Percentiles rank a stretch among this genome's conserved stretches.
phyloP scores from a whole-genome alignment of 2,888 invertebrate genomes.

The Folsomia candida region DNA sequence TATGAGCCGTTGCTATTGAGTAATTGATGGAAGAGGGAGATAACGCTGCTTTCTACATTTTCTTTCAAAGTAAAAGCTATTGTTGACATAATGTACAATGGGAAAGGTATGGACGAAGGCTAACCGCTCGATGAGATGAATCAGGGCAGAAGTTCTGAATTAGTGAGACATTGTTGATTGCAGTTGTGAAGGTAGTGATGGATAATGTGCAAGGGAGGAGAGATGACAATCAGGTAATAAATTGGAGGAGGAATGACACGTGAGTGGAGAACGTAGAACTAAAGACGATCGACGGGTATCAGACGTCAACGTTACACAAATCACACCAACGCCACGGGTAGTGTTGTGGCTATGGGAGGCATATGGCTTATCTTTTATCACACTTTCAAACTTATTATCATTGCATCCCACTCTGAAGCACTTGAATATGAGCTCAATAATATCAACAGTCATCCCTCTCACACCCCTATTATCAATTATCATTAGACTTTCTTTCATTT shows the following conservation, averaged over 20 bases:
- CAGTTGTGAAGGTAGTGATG: no score
- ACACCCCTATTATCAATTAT: slow-evolving; percentile 24
- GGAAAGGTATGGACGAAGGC: slow-evolving; percentile 10
- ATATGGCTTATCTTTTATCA: slow-evolving; percentile 32
- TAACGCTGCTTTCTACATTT: slow-evolving; percentile 26
- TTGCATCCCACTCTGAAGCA: not conserved
- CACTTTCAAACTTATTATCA: not conserved
- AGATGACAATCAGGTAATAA: not conserved
- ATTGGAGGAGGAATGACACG: slow-evolving; percentile 26
- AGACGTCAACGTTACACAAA: no score
- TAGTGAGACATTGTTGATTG: no score
- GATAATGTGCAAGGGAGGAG: not conserved
- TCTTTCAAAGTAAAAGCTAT: slow-evolving; percentile 16
- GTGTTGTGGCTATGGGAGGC: slow-evolving; percentile 29
- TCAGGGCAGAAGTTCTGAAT: no score
- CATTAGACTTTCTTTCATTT: no score
- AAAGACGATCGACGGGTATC: slow-evolving; percentile 36
- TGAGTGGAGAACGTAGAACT: slow-evolving; percentile 11
- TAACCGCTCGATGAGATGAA: no score
- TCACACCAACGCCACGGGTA: slow-evolving; percentile 40
- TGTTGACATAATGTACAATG: slow-evolving; percentile 39
- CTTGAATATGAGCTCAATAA: slow-evolving; percentile 18
- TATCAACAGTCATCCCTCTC: slow-evolving; percentile 39
- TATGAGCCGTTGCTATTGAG: no score
- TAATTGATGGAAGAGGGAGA: slow-evolving; percentile 29